Conservation (phyloP, 2,888 invertebrate genomes). For the Amphipoea lucens region DNA sequence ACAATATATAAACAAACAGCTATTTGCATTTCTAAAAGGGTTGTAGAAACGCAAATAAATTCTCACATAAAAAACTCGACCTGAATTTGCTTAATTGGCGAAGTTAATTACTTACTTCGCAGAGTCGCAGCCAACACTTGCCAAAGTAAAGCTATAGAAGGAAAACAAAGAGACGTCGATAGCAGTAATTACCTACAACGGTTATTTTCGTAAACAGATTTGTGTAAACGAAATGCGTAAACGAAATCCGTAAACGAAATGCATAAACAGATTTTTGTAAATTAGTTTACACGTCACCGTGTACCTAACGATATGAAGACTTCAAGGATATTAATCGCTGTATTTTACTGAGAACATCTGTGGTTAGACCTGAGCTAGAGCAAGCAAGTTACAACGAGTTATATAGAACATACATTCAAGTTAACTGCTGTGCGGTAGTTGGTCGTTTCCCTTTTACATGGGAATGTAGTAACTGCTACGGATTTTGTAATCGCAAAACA, state of each 20-base stretch:
- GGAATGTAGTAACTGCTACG: background rate
- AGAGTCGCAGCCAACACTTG: conserved; percentile 47
- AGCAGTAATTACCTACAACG: conserved; percentile 29
- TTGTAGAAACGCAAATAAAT: conserved; percentile 60
- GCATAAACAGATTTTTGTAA: conserved; percentile 3
- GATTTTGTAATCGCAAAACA: background rate
- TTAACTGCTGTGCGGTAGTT: background rate
- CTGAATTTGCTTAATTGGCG: conserved; percentile 63
- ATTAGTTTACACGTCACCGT: background rate
- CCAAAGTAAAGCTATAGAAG: conserved; percentile 46
- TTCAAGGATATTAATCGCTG: background rate
- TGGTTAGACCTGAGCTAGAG: background rate
- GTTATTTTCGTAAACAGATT: conserved; percentile 35
- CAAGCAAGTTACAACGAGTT: background rate
- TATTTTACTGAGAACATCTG: background rate
- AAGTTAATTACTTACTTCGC: conserved; percentile 65
- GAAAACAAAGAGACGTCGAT: conserved; percentile 49
- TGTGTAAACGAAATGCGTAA: background rate
- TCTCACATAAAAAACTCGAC: conserved; percentile 50
- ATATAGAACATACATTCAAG: background rate
- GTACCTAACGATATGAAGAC: background rate
- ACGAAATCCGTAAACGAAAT: conserved; percentile 4
- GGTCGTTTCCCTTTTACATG: background rate
- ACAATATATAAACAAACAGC: conserved; percentile 51
- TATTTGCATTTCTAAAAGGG: conserved; percentile 51